Conservation (phyloP, 2,888 invertebrate species). For the Cosmia pyralina region DNA sequence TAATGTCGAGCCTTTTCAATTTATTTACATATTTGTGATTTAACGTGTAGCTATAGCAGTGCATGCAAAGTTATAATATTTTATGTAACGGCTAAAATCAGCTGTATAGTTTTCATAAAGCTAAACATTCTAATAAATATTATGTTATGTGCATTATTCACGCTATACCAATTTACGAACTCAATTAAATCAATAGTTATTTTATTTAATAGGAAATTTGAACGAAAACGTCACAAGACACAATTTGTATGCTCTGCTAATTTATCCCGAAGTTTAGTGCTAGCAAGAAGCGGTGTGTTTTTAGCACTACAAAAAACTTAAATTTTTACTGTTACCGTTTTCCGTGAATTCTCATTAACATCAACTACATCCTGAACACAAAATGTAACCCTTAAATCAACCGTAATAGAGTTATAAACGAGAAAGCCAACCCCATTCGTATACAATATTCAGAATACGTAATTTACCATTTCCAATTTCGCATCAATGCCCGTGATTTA, state of each 20-base stretch:
- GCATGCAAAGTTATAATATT: slow-evolving; percentile 66
- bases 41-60: slow-evolving; percentile 65
- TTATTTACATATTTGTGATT: slow-evolving; percentile 75
- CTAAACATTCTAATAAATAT: slow-evolving; percentile 16
- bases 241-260: not conserved
- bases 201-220: not conserved
- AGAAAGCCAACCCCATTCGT: slow-evolving; percentile 40
- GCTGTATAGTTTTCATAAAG: slow-evolving; percentile 36
- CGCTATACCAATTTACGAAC: slow-evolving; percentile 2
- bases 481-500: slow-evolving; percentile 88
- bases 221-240: not conserved
- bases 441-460: slow-evolving; percentile 65
- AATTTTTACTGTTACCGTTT: not conserved
- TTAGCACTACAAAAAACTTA: not conserved
- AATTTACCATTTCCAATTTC: slow-evolving; percentile 81
- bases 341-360: slow-evolving; percentile 32
- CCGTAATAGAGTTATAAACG: slow-evolving; percentile 53
- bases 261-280: not conserved
- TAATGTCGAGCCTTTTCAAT: slow-evolving; percentile 72
- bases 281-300: not conserved
- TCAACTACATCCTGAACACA: not conserved
- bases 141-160: slow-evolving; percentile 12
- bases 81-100: slow-evolving; percentile 47
- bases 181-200: slow-evolving; percentile 3
- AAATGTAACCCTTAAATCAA: slow-evolving; percentile 55